Evolutionary conservation across 2,797 vertebrate genomes (phyloP), one percentile per base, ranked within the genome.

Genomic region (Onychomys leucogaster): DNA sequence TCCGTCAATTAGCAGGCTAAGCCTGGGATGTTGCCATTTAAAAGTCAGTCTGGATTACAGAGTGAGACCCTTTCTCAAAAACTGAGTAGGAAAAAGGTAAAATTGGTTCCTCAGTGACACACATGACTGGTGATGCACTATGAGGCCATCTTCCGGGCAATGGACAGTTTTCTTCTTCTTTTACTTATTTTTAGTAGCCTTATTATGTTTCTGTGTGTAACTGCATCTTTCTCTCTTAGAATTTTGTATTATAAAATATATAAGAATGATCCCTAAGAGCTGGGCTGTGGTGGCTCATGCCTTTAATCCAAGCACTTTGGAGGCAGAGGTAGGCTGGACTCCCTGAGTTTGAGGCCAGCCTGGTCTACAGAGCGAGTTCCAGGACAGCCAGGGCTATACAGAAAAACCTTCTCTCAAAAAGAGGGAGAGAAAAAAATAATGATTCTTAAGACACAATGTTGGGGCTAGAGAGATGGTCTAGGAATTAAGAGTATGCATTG

Each of bases 181-280:
- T 80, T 91, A 63, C 12, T 67, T 85, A 61, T 73, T 43, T 81
- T 37, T 5, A 91, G 76, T 37, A 63, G 13, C 14, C 46, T 84
- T 90, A 82, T 0, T 25, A 37, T 65, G 37, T 13, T 37, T 59
- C 29, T 61, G 25, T 25, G 69, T 71, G 19, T 81, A 32, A 92
- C 14, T 90, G 19, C 23, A 93, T 43, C 25, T 13, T 3, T 34
- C 13, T 27, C 34, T 27, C 29, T 9, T 88, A 77, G 17, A 92
- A 89, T 83, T 86, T 49, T 55, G 10, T 25, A 85, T 86, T 82
- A 82, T 89, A 76, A 94, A 96, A 81, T 6, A 93, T 9, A n/a
- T 32, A 57, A 78, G 16, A 82, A 95, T 89, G 12, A 96, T 57
- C 32, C 13, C 73, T 16, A 96, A 94, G 46, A 94, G 71, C n/a